Base-by-base conservation (phyloP, 2,797 vertebrate genomes). In the Aselliscus stoliczkanus region DNA sequence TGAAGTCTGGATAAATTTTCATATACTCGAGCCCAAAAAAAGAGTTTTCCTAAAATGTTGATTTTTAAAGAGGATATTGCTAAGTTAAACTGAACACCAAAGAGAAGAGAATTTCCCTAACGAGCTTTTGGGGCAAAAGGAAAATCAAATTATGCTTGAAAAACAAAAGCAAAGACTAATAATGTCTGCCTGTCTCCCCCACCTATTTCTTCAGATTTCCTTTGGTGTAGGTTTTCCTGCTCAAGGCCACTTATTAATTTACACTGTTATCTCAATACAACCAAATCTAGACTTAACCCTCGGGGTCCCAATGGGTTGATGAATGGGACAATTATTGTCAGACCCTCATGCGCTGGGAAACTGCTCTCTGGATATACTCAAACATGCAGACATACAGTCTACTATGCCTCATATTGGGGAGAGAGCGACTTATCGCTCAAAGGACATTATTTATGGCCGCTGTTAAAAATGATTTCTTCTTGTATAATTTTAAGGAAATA, bases 141-240 rank as follows among this genome's bases (percentile, higher is more conserved):
- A 89, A 97, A 90, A 93, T 86, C 54, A 77, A 96, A 94, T 95
- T 93, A 82, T 18, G 44, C 67, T 58, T 79, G 77, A 90, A 92
- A 95, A 94, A 81, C 65, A 73, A 94, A 91, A 96, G 86, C 52
- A 42, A 82, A 85, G 81, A 18, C 64, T 47, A 84, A 12, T 34
- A 25, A 12, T 17, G 47, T 50, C 56, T 27, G 37, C 2, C 69
- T 65, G 29, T 27, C 12, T 13, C 29, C 25, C 23, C 23, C 18
- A 6, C 27, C 54, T 11, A 8, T 9, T n/a, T 56, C 60, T 65
- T 47, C 9, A 20, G 75, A 56, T 73, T 31, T 52, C 54, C 77
- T 60, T 47, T 37, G 10, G 47, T 10, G 52, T 27, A 60, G 72
- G 58, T 82, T 93, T 96, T 83, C 76, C 79, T 72, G 70, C 56